Evolutionary conservation across 2,888 invertebrate genomes (phyloP), one percentile per base, ranked within the genome.

Genomic region (Nasonia oneida): DNA sequence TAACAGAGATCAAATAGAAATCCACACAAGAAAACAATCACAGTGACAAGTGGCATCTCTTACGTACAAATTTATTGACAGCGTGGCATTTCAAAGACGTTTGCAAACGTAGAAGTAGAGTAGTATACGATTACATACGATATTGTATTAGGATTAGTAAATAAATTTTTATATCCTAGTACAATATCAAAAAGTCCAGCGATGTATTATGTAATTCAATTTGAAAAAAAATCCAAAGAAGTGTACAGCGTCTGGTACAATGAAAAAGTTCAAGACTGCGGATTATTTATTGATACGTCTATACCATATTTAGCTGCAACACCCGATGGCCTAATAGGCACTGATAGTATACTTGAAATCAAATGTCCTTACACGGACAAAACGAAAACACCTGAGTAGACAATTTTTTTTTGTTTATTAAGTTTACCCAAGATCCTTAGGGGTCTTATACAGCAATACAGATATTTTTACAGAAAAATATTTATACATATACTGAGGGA

Each of bases 21-120:
- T 10, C 5, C 57, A 86, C 15, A 89, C 88, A 3, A 81, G 81
- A 67, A 74, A 86, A 12, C 88, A 88, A 82, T 53, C 33, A 73
- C 6, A 82, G 42, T 10, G 70, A 83, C 6, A 80, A 75, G 15
- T 89, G 88, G 89, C 73, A 53, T 15, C 12, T 71, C 23, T 73
- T 87, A 33, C 83, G 87, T 71, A 57, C 39, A 18, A 81, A 81
- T 77, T 71, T 88, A 71, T 37, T 89, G 29, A 88, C 89, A 2
- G 83, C 89, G 23, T 89, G 88, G 0, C 77, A 88, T 82, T 89
- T 88, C 83, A 87, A 86, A 23, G n/a, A 64, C 12, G 73, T 88
- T 12, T 87, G 81, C 78, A 77, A 81, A 5, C 76, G 80, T 78
- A 77, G 82, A 78, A 15, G 14, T 33, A 71, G 61, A 23, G 0